These are phyloP conservation scores for Andrena chrysosceles DNA, from an alignment of 2,888 invertebrate species.

Conservation along the genomic window DNA sequence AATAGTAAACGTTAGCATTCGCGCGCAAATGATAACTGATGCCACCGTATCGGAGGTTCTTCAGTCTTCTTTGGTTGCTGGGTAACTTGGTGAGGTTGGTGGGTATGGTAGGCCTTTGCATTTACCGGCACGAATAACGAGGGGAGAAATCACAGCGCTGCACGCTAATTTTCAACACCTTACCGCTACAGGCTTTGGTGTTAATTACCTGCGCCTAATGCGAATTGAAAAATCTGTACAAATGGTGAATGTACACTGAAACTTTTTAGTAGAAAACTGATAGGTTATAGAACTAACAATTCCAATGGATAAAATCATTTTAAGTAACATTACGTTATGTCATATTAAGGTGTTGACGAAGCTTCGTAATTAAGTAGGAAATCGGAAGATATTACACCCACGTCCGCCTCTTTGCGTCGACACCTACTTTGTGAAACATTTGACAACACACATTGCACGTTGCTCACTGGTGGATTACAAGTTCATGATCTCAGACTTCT, in stretches of 20 bases:
- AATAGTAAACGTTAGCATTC: slow-evolving; percentile 76
- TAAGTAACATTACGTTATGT: not conserved
- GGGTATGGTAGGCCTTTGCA: slow-evolving; percentile 67
- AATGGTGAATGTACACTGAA: not conserved
- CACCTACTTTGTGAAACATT: not conserved
- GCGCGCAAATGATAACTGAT: slow-evolving; percentile 77
- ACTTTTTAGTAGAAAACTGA: not conserved
- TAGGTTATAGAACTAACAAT: no score
- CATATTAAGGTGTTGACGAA: not conserved
- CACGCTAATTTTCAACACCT: no score
- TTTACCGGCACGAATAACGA: slow-evolving; percentile 58
- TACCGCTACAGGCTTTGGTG: no score
- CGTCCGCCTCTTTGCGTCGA: not conserved
- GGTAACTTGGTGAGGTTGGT: slow-evolving; percentile 85
- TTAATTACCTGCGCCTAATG: no score
- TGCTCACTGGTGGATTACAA: no score
- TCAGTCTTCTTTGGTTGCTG: slow-evolving; percentile 88
- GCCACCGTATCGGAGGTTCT: slow-evolving; percentile 82
- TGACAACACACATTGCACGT: no score
- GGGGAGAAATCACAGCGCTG: not conserved
- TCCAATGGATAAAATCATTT: not conserved
- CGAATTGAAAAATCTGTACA: no score
- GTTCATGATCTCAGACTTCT: no score
- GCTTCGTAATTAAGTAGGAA: not conserved
- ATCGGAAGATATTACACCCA: not conserved